Base-by-base conservation (phyloP, 2,113 vertebrate species). In the Chaenogobius annularis region DNA sequence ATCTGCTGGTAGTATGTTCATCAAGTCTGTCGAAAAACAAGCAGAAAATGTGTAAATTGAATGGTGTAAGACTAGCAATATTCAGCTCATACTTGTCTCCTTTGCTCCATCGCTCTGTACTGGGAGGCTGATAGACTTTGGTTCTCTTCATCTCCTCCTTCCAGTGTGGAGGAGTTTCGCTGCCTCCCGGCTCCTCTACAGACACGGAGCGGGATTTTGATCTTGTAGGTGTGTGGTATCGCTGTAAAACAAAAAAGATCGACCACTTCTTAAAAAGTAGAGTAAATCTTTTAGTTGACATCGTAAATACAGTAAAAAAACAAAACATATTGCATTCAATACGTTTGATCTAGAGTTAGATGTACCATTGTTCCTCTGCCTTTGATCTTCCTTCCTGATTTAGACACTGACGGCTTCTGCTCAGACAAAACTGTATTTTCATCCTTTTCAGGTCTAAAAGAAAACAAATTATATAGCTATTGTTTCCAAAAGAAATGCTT, bases 121-220 rank as follows among this genome's bases (percentile, higher is more conserved):
- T 96, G 0, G 95, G 93, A 0, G 95, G 93, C 22, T 96, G 95
- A 55, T 97, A 99, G 0, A 91, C 90, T 80, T 95, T 91, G 5
- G 94, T 91, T 26, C 96, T 93, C 89, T 96, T 96, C 97, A 98
- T 99, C 76, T 99, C 97, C 83, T 97, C 97, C 74, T 95, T 99
- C 98, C 98, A 99, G 78, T 99, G 97, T 7, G 98, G 98, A 0
- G 98, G 98, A 0, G 98, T 99, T 83, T 99, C 97, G 23, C 97
- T 99, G 92, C 96, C 96, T 23, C 91, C 91, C 10, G 79, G 66
- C 4, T 96, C 94, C 35, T 95, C 95, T 62, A 93, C 88, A 0
- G 97, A 98, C 35, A 95, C 94, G 17, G 97, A 98, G 58, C 93
- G 94, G 0, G 97, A 98, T 35, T 96, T 95, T 0, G 97, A 97